Evolutionary conservation across 2,797 vertebrate species (phyloP).

Genomic region (Odontamblyopus rebecca): DNA sequence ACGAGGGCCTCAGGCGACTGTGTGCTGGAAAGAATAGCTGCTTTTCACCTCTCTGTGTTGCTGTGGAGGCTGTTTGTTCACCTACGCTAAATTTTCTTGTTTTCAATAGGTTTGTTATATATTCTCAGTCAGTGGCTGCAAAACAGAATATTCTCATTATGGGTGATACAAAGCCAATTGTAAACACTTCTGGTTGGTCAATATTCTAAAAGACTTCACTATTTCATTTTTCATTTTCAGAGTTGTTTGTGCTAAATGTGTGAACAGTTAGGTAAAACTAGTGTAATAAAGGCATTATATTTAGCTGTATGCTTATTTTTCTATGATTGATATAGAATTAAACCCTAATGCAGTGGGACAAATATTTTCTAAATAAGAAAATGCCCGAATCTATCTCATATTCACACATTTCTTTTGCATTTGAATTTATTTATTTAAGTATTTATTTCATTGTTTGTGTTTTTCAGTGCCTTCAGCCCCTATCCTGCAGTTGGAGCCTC

Average conservation of each 20-base stretch:
- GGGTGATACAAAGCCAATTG: not conserved
- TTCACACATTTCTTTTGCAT: not conserved
- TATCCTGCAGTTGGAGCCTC: constrained; percentile 86
- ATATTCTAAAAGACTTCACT: too few species aligned
- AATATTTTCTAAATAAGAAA: too few species aligned
- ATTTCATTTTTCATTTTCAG: not conserved
- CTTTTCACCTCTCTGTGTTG: constrained; percentile 63
- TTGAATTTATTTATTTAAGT: constrained; percentile 5
- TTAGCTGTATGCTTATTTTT: not conserved
- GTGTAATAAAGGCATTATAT: not conserved
- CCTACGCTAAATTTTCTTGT: constrained; percentile 36
- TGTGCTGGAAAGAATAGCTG: constrained; percentile 68
- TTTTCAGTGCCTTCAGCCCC: constrained; percentile 88
- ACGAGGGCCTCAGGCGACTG: constrained; percentile 71
- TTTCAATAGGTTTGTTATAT: constrained; percentile 30
- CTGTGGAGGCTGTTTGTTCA: constrained; percentile 56
- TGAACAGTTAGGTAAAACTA: not conserved
- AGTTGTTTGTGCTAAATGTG: not conserved
- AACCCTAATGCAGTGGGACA: too few species aligned
- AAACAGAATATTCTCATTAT: not conserved
- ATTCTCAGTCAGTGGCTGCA: constrained; percentile 8
- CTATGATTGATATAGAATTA: too few species aligned
- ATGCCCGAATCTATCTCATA: not conserved
- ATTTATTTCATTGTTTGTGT: constrained; percentile 29
- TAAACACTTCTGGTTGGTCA: not conserved